A percentile compares a stretch with the other conserved stretches of the same genome.
phyloP scores from a whole-genome alignment of 2,113 vertebrate genomes.

The Ptyas mucosa region DNA sequence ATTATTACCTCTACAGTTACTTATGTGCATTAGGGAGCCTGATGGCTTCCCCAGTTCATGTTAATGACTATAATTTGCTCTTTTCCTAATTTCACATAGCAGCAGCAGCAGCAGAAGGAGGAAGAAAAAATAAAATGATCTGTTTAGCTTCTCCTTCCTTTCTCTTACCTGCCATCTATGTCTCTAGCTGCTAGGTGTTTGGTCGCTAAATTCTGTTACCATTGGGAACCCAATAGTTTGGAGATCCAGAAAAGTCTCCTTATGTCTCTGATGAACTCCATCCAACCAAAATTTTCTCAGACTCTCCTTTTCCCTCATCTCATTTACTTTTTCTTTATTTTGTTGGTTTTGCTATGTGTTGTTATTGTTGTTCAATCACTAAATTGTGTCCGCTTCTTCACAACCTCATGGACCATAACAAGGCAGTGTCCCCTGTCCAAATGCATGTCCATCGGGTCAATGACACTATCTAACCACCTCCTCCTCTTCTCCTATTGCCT shows the following conservation, averaged over 20 bases:
- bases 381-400: neutral
- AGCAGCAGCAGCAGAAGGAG: neutral
- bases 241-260: neutral
- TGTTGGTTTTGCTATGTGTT: neutral
- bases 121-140: neutral
- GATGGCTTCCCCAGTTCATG: neutral
- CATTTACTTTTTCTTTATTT: neutral
- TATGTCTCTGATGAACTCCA: neutral
- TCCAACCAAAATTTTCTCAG: neutral
- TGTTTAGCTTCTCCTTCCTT: neutral
- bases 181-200: neutral
- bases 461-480: neutral
- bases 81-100: neutral
- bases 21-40: neutral
- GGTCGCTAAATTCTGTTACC: neutral
- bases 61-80: neutral
- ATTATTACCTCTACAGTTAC: neutral
- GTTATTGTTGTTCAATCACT: neutral
- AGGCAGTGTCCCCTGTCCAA: neutral
- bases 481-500: neutral
- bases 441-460: neutral
- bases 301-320: neutral
- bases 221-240: neutral
- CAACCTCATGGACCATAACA: neutral
- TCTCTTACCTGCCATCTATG: neutral